A percentile compares a stretch with the other conserved stretches of the same genome.
phyloP scores from a whole-genome alignment of 2,113 vertebrate genomes.

The Pterocles gutturalis region DNA sequence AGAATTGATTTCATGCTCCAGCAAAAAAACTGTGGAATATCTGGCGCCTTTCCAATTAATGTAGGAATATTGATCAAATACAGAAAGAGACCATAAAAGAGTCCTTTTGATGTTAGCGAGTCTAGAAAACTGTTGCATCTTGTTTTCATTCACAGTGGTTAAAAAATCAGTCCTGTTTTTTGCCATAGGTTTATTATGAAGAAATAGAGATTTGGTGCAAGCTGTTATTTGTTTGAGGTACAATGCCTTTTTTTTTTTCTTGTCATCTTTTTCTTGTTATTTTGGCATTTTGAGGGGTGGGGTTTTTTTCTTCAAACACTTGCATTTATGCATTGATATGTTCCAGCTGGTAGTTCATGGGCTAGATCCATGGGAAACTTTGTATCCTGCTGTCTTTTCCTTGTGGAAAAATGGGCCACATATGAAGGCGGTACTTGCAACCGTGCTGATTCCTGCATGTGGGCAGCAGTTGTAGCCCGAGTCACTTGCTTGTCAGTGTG shows the following conservation, averaged over 20 bases:
- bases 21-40: not conserved
- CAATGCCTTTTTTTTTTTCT: not conserved
- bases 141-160: constrained; percentile 12
- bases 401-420: not conserved
- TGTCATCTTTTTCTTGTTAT: constrained; percentile 10
- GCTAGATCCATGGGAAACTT: not conserved
- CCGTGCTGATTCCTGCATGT: not conserved
- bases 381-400: not conserved
- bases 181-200: not conserved
- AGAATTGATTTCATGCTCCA: not conserved
- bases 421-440: not conserved
- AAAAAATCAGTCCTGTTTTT: not conserved
- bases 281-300: not conserved
- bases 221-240: not conserved
- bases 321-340: not conserved
- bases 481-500: not conserved
- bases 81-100: not conserved
- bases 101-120: not conserved
- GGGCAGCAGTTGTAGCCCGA: not conserved
- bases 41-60: not conserved
- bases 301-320: not conserved
- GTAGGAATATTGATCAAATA: not conserved
- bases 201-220: not conserved
- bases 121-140: not conserved
- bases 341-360: not conserved